phyloP scores from a whole-genome alignment of 2,113 vertebrate genomes.

The Siphamia tubifer region DNA sequence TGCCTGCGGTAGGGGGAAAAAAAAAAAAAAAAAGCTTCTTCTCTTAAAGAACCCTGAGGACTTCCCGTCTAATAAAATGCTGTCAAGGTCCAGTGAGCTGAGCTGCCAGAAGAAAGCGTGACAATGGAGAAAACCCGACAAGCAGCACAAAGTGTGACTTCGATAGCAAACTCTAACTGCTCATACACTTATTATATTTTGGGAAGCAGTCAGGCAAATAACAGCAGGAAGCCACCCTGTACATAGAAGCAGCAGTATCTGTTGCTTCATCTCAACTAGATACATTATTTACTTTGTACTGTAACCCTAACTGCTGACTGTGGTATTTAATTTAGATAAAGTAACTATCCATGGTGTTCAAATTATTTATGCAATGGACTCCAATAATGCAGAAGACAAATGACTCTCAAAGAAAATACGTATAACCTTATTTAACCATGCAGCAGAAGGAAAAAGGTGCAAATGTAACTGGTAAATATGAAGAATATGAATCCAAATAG shows the following conservation, averaged over 20 bases:
- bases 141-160: conserved; percentile 48
- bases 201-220: conserved; percentile 53
- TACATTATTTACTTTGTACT: conserved; percentile 26
- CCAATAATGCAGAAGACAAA: neutral
- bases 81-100: conserved; percentile 71
- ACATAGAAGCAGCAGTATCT: conserved; percentile 41
- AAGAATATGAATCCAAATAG: no score
- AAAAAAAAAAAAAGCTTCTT: conserved; percentile 50
- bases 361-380: neutral
- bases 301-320: conserved; percentile 24
- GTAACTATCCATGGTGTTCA: neutral
- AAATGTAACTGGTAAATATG: no score
- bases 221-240: conserved; percentile 8
- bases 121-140: conserved; percentile 48
- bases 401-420: neutral
- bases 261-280: conserved; percentile 19
- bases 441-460: no score
- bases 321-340: conserved; percentile 45
- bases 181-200: conserved; percentile 60
- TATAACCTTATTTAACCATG: neutral
- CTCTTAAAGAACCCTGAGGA: conserved; percentile 58
- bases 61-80: conserved; percentile 70
- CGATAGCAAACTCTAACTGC: conserved; percentile 50
- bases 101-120: conserved; percentile 63
- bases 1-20: conserved; percentile 29